Evolutionary conservation across 2,888 invertebrate genomes (phyloP).

Genomic region (Prosapia bicincta): DNA sequence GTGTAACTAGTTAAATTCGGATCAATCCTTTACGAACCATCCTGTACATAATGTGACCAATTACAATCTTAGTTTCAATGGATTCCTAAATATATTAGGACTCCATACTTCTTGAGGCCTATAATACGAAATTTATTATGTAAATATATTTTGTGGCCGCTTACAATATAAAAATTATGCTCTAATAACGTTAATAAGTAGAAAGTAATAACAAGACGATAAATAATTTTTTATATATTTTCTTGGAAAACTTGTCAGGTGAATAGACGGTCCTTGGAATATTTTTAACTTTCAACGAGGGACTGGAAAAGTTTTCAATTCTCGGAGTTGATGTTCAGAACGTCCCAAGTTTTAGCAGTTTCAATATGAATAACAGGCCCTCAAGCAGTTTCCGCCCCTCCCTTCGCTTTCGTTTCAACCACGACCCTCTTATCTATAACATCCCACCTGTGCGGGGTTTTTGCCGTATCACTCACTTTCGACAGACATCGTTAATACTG

Average conservation of each 20-base stretch:
- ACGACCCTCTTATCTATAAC: background rate
- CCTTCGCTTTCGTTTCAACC: background rate
- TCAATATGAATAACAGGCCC: background rate
- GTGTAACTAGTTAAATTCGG: too few relatives aligned
- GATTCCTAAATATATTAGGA: too few relatives aligned
- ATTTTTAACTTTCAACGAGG: background rate
- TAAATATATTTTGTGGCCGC: too few relatives aligned
- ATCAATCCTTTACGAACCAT: too few relatives aligned
- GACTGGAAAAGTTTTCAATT: background rate
- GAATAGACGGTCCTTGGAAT: background rate
- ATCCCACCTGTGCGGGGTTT: background rate
- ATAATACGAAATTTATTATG: too few relatives aligned
- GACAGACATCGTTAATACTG: background rate
- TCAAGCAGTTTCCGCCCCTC: background rate
- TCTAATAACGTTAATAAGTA: too few relatives aligned
- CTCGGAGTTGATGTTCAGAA: background rate
- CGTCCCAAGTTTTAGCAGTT: background rate
- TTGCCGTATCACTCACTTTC: background rate
- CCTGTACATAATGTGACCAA: too few relatives aligned
- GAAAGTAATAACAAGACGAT: background rate
- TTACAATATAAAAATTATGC: too few relatives aligned
- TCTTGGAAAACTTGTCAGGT: background rate
- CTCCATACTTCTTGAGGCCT: too few relatives aligned
- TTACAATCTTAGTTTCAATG: too few relatives aligned
- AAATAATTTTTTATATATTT: background rate